Evolutionary conservation across 1,140 invertebrate species (phyloP), one percentile per base, ranked within the genome.

Genomic region (Neodiprion virginianus): DNA sequence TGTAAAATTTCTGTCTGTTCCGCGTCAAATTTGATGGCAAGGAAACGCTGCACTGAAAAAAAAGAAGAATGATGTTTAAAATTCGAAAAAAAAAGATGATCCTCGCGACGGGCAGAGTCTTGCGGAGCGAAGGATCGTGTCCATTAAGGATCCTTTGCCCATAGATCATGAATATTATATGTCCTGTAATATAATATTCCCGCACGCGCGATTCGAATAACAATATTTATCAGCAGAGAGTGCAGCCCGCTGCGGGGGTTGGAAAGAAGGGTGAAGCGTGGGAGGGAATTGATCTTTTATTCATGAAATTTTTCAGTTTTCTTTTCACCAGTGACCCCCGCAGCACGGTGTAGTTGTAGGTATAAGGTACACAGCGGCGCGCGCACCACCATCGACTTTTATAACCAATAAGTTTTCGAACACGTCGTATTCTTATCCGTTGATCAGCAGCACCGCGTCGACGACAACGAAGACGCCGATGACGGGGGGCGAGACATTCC

Each of bases 361-460:
- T 40, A 40, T 40, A 40, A 40, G 28, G 28, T 40, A 40, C 2
- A 40, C 28, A 40, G 28, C 28, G 28, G 11, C 53, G n/a, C 7
- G 11, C 53, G 11, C 53, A 12, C 11, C n/a, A 61, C 2, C 11
- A 61, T n/a, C 53, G 53, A 61, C 11, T 61, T 61, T 61, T 61
- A 61, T 61, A 61, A 61, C 53, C 53, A 61, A 61, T 61, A 61
- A 61, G 53, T 61, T 61, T 61, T 61, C 53, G n/a, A 61, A 61
- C 53, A 61, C 53, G 53, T 61, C 53, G 28, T 40, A 40, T 61
- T 61, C 53, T 61, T 61, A 61, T 61, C 53, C 53, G 53, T 61
- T 61, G 53, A 61, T 61, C 53, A 61, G 53, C 53, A n/a, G 11
- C 53, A 40, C 28, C 28, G 28, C 28, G 28, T 40, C 28, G 28